Percentiles rank a stretch among this genome's conserved stretches.
phyloP scores from a whole-genome alignment of 2,888 invertebrate genomes.

The Andricus curvator region DNA sequence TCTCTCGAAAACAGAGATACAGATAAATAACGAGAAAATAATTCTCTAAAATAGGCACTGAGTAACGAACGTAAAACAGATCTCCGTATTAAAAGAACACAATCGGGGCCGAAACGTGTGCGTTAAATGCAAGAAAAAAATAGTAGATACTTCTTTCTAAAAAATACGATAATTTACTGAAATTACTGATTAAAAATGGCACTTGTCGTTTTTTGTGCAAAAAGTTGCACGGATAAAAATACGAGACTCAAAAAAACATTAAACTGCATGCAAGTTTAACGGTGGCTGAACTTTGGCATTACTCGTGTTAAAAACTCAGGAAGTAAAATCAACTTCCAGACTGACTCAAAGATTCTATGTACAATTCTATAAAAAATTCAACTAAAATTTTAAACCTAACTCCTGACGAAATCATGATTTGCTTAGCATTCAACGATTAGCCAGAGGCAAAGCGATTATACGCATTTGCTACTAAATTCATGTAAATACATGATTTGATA shows the following conservation, averaged over 20 bases:
- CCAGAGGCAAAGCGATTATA: constrained; percentile 22
- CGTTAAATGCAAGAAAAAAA: constrained; percentile 21
- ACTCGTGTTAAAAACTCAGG: not conserved
- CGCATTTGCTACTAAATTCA: not conserved
- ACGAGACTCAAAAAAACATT: not conserved
- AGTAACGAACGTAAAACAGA: not conserved
- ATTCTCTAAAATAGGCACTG: not conserved
- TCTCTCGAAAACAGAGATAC: not conserved
- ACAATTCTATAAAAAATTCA: constrained; percentile 24
- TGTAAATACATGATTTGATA: not conserved
- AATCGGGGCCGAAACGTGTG: constrained; percentile 7
- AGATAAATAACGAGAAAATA: not conserved
- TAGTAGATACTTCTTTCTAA: not conserved
- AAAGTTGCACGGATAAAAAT: constrained; percentile 2
- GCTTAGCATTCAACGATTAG: constrained; percentile 20
- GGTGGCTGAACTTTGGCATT: constrained; percentile 28
- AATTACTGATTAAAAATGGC: constrained; percentile 23
- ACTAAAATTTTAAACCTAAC: constrained; percentile 28
- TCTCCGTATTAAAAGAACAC: constrained; percentile 9
- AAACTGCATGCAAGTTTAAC: constrained; percentile 33
- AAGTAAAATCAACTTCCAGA: constrained; percentile 18
- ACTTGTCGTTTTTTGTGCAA: constrained; percentile 5
- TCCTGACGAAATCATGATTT: constrained; percentile 17
- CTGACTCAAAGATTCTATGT: constrained; percentile 25
- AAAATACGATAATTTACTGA: not conserved